Evolutionary conservation across 1,140 invertebrate species (phyloP), one percentile per base, ranked within the genome.

Genomic region (Diorhabda carinulata): DNA sequence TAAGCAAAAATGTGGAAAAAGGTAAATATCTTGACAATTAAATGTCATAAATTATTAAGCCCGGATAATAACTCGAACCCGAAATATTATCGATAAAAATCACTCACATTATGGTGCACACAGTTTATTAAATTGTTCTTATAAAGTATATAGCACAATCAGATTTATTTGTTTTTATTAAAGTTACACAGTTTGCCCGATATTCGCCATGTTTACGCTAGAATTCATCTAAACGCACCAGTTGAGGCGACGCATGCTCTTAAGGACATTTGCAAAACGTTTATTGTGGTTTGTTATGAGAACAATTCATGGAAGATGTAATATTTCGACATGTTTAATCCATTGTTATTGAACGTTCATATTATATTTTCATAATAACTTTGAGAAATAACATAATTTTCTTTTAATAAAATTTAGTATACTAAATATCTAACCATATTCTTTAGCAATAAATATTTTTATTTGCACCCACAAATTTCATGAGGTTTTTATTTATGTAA

Each of bases 131-230:
- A 56, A 9, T 56, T 9, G 45, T n/a, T 64, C 45, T 56, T 44
- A 56, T 64, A 56, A n/a, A 56, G 41, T 64, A 41, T 42, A 5
- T n/a, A 64, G 56, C 44, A 5, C 43, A 43, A 43, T 25, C 52
- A 47, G 44, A 52, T 56, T 52, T 44, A 64, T 64, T 64, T 64
- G 63, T 64, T 64, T 64, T 57, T 64, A 57, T 52, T 10, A 56
- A 57, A 64, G 56, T 47, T 2, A 7, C 63, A 56, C 47, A 9
- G 56, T 47, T 64, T 64, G 45, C 45, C 45, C 63, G 45, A 64
- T 45, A 64, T 57, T 64, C 63, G 63, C 63, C 63, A 64, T 64
- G 63, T 64, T 64, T 64, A 64, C 63, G 63, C 63, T 64, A 64
- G 45, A 56, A 40, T 44, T 52, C 45, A 41, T 44, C 41, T 64